Evolutionary conservation across 2,888 invertebrate species (phyloP), one percentile per base, ranked within the genome.

Genomic region (Melieria picta): DNA sequence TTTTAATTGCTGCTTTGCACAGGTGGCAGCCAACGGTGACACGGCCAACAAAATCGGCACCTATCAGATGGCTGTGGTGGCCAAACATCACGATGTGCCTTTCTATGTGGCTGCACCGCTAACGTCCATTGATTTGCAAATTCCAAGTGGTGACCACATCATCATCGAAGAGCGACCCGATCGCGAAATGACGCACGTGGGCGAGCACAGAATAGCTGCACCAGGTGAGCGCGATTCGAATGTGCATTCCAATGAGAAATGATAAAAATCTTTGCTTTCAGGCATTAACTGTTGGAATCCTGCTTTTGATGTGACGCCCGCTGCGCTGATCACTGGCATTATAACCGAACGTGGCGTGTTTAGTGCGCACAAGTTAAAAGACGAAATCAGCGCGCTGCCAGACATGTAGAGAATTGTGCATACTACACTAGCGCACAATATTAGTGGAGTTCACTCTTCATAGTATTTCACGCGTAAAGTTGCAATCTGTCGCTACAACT

Each of bases 11-110:
- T 61, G 45, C 52, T 45, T 13, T 61, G 70, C 75, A 52, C 80
- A 92, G 92, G 92, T 97, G 48, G 96, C 95, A 11, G 92, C 93
- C 3, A 99, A 99, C 87, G 99, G 99, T 0, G 99, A 99, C 86
- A 98, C 98, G 0, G 99, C 99, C 0, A 99, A 99, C 86, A 99
- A 99, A 90, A 98, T 99, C 83, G 99, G 98, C 80, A 97, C 97
- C 11, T 97, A 96, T 85, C 96, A 97, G 89, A 93, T 99, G 82
- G 97, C 98, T 0, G 94, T 99, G 64, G 89, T 94, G 61, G 97
- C 98, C 0, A 93, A 94, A 81, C 89, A 96, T 86, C 98, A 99
- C 83, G 90, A 90, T 48, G 93, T 99, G 73, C 97, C 98, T 69
- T 99, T 99, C 87, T 99, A 95, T 86, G 93, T 99, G 42, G 98